Conservation (phyloP, 2,797 vertebrate genomes). For the Poecilia picta region DNA sequence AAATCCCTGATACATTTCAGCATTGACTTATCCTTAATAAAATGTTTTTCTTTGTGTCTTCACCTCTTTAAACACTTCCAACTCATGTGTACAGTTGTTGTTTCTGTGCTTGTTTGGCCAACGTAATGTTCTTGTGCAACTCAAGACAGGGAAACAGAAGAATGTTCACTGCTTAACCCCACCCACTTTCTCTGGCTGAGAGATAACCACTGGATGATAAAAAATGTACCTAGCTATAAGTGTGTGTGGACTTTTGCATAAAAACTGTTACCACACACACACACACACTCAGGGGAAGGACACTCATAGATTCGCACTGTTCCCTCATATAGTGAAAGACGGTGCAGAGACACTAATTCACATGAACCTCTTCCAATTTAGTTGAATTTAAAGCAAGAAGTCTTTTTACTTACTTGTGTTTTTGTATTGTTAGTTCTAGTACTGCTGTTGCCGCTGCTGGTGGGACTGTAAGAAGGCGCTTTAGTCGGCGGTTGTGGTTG, state of each 20-base stretch:
- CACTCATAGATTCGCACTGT: background rate
- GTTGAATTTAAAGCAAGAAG: background rate
- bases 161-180: background rate
- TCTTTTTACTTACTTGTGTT: constrained; percentile 49
- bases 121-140: background rate
- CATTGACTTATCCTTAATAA: background rate
- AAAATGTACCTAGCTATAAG: background rate
- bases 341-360: background rate
- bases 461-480: constrained; percentile 20
- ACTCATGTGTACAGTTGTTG: background rate
- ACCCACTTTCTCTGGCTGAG: background rate
- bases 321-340: background rate
- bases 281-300: background rate
- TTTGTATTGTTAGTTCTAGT: constrained; percentile 11
- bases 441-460: constrained; percentile 1
- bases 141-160: background rate
- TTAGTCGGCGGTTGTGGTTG: constrained; percentile 29
- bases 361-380: background rate
- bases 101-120: background rate
- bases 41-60: background rate
- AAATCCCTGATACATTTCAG: background rate
- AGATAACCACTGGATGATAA: background rate
- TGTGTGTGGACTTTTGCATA: background rate
- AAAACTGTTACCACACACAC: background rate
- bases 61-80: background rate